Evolutionary conservation across 2,888 invertebrate genomes (phyloP).

Genomic region (Cantharis flavilabris): DNA sequence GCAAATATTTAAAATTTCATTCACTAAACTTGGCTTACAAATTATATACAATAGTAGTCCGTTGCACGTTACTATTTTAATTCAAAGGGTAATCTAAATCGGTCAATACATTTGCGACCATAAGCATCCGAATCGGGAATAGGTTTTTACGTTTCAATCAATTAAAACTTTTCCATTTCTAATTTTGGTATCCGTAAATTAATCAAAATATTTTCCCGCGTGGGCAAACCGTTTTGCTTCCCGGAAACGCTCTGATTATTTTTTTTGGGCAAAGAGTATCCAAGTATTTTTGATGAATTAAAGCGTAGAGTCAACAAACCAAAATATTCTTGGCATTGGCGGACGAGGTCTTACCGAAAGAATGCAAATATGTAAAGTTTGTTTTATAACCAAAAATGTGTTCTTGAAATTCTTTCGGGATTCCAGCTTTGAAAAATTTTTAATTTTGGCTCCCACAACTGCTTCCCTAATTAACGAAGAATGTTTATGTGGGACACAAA

Average conservation of each 20-base stretch:
- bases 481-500: not conserved
- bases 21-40: not conserved
- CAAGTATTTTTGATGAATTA: not conserved
- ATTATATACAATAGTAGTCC: not conserved
- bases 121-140: not conserved
- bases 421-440: not conserved
- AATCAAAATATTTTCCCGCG: not conserved
- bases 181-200: not conserved
- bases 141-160: not conserved
- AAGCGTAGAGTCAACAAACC: not conserved
- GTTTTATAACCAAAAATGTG: not conserved
- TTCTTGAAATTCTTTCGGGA: not conserved
- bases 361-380: not conserved
- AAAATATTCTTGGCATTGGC: not conserved
- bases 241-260: not conserved
- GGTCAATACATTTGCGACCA: not conserved
- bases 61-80: not conserved
- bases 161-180: not conserved
- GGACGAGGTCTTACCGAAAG: not conserved
- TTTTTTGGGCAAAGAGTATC: not conserved
- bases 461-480: not conserved
- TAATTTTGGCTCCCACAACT: not conserved
- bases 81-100: constrained; percentile 1
- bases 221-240: not conserved
- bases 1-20: constrained; percentile 12